Conservation (phyloP, 2,113 vertebrate genomes). For the Arenaria interpres region DNA sequence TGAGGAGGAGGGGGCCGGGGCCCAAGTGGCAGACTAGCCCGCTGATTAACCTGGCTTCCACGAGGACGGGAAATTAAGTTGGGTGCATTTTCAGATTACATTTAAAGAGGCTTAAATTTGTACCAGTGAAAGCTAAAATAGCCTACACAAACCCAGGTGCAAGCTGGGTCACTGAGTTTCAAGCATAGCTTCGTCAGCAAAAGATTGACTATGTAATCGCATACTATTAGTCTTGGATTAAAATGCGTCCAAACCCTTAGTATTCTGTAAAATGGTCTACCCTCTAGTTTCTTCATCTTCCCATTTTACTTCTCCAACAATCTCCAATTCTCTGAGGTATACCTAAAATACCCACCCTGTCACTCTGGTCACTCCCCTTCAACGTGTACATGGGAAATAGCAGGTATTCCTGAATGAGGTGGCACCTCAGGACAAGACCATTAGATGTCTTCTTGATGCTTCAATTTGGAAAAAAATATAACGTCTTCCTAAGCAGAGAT, state of each 20-base stretch:
- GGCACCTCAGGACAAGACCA: background rate
- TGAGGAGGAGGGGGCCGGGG: background rate
- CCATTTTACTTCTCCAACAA: background rate
- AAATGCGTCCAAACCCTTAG: background rate
- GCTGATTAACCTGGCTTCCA: background rate
- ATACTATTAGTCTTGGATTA: background rate
- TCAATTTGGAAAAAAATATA: background rate
- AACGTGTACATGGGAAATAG: accelerated
- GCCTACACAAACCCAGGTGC: background rate
- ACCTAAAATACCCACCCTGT: background rate
- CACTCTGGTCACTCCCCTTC: background rate
- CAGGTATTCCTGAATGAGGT: background rate
- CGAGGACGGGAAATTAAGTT: background rate
- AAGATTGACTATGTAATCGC: background rate
- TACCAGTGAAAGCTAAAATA: background rate
- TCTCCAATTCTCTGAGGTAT: background rate
- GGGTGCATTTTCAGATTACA: background rate
- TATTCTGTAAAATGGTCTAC: background rate
- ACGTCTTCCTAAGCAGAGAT: background rate
- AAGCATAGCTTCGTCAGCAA: accelerated
- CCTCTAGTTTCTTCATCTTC: background rate
- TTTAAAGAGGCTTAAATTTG: background rate
- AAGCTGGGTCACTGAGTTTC: background rate
- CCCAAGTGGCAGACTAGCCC: conserved; percentile 33
- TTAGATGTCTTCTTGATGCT: background rate